phyloP scores from a whole-genome alignment of 2,113 vertebrate species.

The Lophura nycthemera region DNA sequence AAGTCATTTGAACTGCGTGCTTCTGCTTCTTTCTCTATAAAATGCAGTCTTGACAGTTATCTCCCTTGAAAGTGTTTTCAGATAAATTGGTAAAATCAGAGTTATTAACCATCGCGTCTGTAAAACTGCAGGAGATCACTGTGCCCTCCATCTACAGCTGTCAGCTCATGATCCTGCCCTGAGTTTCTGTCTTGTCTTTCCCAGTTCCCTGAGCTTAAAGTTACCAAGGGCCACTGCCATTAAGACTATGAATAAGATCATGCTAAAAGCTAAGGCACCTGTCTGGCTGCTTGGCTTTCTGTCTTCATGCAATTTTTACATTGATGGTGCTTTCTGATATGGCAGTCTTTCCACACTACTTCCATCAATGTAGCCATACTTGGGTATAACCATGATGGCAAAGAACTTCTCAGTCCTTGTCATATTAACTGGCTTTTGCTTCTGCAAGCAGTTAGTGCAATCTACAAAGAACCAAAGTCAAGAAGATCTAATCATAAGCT shows the following conservation, averaged over 20 bases:
- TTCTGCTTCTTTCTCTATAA: not conserved
- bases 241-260: not conserved
- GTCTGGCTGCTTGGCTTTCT: not conserved
- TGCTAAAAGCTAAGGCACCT: not conserved
- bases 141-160: not conserved
- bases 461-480: not conserved
- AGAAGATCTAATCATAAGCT: not conserved
- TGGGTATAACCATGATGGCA: not conserved
- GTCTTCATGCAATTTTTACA: not conserved
- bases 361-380: not conserved
- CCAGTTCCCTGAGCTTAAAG: not conserved
- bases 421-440: not conserved
- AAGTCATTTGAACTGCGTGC: conserved; percentile 3
- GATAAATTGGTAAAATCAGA: not conserved
- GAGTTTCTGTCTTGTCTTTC: not conserved
- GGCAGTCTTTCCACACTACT: not conserved
- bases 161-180: not conserved
- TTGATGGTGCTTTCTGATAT: not conserved
- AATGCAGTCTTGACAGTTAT: not conserved
- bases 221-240: not conserved
- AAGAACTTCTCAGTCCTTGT: not conserved
- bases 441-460: not conserved
- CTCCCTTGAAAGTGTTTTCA: not conserved
- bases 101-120: not conserved
- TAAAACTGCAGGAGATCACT: not conserved